These are phyloP conservation scores for Montipora cactus DNA, from an alignment of 64 coral and sea anemone genomes.

Conservation along the genomic window DNA sequence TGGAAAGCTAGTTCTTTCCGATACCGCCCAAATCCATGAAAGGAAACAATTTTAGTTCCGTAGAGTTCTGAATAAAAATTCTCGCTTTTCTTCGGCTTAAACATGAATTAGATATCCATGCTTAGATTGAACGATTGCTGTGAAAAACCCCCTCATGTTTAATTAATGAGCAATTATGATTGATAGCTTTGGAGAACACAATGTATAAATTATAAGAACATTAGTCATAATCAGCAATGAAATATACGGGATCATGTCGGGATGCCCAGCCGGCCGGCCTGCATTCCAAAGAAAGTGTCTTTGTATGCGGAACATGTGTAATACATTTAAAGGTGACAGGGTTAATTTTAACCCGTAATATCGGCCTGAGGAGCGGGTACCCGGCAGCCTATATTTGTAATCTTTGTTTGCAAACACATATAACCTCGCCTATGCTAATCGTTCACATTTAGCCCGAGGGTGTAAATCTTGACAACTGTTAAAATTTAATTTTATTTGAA, in stretches of 20 bases:
- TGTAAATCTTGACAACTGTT: background rate
- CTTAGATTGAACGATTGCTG: too few species aligned
- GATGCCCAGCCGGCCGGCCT: background rate
- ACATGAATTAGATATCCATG: too few species aligned
- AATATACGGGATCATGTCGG: too few species aligned
- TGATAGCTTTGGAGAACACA: too few species aligned
- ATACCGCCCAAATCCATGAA: too few species aligned
- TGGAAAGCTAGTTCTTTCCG: background rate
- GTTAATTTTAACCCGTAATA: constrained; percentile 1
- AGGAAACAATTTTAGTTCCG: too few species aligned
- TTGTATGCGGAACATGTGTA: constrained; percentile 6
- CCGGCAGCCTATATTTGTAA: background rate
- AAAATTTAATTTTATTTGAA: background rate
- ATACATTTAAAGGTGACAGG: constrained; percentile 12
- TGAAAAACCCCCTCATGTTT: too few species aligned
- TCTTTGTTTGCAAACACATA: constrained; percentile 20
- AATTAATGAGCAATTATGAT: too few species aligned
- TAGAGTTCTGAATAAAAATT: too few species aligned
- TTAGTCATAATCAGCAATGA: too few species aligned
- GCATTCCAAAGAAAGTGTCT: background rate
- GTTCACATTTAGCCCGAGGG: background rate
- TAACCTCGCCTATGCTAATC: background rate
- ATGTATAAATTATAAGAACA: too few species aligned
- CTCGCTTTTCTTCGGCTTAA: too few species aligned
- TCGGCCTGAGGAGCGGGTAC: background rate